A percentile compares a stretch with the other conserved stretches of the same genome.
phyloP scores from a whole-genome alignment of 2,888 invertebrate species.

The Philopedon plagiatum region DNA sequence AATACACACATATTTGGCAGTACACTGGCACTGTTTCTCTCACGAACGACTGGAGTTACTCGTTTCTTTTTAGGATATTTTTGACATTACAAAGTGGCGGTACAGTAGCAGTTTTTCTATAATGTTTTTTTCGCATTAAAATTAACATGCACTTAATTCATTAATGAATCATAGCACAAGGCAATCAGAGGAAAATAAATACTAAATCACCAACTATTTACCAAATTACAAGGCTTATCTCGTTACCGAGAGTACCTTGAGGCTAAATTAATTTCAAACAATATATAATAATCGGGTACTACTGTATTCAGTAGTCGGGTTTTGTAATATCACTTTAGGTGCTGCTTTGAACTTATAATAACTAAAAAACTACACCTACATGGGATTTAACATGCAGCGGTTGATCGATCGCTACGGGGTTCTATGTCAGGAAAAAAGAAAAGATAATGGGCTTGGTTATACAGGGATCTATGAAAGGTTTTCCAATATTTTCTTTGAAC shows the following conservation, averaged over 20 bases:
- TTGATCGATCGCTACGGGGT: not conserved
- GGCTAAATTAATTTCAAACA: slow-evolving; percentile 4
- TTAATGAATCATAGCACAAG: too few species aligned
- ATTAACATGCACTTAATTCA: too few species aligned
- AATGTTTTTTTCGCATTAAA: too few species aligned
- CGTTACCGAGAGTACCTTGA: not conserved
- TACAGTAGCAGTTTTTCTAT: too few species aligned
- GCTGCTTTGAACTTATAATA: not conserved
- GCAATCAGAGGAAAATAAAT: too few species aligned
- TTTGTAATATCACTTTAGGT: slow-evolving; percentile 4
- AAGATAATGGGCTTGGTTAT: not conserved
- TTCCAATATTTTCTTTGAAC: too few species aligned
- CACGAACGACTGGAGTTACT: too few species aligned
- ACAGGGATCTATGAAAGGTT: not conserved
- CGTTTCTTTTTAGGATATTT: too few species aligned
- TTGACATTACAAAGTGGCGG: too few species aligned
- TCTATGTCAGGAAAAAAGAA: not conserved
- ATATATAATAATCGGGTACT: not conserved
- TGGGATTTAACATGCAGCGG: not conserved
- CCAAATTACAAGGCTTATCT: not conserved
- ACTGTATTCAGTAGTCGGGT: slow-evolving; percentile 2
- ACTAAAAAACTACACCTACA: slow-evolving; percentile 4
- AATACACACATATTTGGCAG: too few species aligned
- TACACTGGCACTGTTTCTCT: too few species aligned
- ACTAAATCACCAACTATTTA: not conserved